Percentiles rank a stretch among this genome's conserved stretches.
Evolutionary conservation across 2,888 invertebrate species (phyloP).

Genomic region (Anticlea derivata): DNA sequence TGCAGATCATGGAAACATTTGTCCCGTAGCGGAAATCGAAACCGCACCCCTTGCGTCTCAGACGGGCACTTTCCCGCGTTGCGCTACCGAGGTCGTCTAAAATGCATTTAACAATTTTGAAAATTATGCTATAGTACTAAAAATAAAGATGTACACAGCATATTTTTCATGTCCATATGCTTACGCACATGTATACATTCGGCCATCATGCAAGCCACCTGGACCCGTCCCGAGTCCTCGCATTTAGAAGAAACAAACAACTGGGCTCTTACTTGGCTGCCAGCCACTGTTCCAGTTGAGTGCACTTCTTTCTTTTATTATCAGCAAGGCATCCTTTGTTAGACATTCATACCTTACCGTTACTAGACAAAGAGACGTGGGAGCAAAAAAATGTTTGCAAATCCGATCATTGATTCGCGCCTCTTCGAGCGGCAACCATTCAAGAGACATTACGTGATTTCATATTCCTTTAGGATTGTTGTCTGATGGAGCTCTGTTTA

Average conservation of each 20-base stretch:
- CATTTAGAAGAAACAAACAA: slow-evolving; percentile 23
- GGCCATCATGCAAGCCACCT: slow-evolving; percentile 5
- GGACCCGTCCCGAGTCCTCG: not conserved
- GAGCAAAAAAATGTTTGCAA: slow-evolving; percentile 28
- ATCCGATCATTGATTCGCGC: slow-evolving; percentile 26
- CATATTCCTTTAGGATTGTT: slow-evolving; percentile 3
- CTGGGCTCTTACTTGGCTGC: slow-evolving; percentile 18
- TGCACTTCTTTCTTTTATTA: slow-evolving; percentile 18
- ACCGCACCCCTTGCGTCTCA: too few relatives aligned
- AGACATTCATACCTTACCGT: slow-evolving; percentile 17
- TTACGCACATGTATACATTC: not conserved
- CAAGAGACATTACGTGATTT: slow-evolving; percentile 11
- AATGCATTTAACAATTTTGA: too few relatives aligned
- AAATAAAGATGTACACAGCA: too few relatives aligned
- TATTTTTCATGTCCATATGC: too few relatives aligned
- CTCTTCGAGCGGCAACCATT: slow-evolving; percentile 9
- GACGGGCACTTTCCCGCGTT: too few relatives aligned
- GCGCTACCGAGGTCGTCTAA: too few relatives aligned
- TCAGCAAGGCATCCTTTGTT: slow-evolving; percentile 20
- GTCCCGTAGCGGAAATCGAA: too few relatives aligned
- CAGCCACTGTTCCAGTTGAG: slow-evolving; percentile 20
- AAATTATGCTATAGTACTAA: too few relatives aligned
- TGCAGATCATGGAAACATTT: too few relatives aligned
- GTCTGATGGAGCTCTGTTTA: slow-evolving; percentile 1
- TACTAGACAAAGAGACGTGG: slow-evolving; percentile 15